A percentile compares a stretch with the other conserved stretches of the same genome.
Evolutionary conservation across 2,888 invertebrate species (phyloP).

Genomic region (Polyommatus icarus): DNA sequence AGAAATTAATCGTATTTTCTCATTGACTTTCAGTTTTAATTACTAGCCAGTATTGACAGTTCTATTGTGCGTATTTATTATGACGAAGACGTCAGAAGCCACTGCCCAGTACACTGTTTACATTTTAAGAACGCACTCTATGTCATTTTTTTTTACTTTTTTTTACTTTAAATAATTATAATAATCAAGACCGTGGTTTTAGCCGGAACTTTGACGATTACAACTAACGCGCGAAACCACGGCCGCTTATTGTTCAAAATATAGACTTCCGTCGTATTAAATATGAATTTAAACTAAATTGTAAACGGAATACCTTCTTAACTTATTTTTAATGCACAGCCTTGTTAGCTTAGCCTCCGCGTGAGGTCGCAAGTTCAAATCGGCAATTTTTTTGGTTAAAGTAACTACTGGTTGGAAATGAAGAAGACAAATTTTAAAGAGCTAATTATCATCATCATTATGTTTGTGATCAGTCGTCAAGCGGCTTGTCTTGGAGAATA

Average conservation of each 20-base stretch:
- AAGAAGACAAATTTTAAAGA: background rate
- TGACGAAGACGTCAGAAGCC: background rate
- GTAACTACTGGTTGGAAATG: background rate
- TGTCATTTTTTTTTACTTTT: background rate
- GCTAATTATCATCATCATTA: background rate
- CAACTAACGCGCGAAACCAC: constrained; percentile 1
- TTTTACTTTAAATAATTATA: too few species aligned
- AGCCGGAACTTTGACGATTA: background rate
- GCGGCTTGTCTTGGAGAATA: background rate
- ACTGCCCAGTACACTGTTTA: background rate
- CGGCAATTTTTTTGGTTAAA: constrained; percentile 15
- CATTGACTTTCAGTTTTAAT: background rate
- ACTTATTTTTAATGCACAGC: constrained; percentile 24
- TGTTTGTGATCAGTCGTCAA: background rate
- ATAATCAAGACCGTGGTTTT: background rate
- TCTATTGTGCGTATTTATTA: too few species aligned
- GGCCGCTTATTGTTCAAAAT: constrained; percentile 25
- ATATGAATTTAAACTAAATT: constrained; percentile 26
- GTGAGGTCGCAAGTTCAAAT: constrained; percentile 28
- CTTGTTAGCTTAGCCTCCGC: constrained; percentile 20
- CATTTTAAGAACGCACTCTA: background rate
- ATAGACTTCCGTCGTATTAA: constrained; percentile 26
- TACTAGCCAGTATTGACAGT: too few species aligned
- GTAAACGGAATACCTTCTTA: constrained; percentile 25
- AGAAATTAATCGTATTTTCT: background rate